phyloP scores from a whole-genome alignment of 2,113 vertebrate species.

The Otis tarda region DNA sequence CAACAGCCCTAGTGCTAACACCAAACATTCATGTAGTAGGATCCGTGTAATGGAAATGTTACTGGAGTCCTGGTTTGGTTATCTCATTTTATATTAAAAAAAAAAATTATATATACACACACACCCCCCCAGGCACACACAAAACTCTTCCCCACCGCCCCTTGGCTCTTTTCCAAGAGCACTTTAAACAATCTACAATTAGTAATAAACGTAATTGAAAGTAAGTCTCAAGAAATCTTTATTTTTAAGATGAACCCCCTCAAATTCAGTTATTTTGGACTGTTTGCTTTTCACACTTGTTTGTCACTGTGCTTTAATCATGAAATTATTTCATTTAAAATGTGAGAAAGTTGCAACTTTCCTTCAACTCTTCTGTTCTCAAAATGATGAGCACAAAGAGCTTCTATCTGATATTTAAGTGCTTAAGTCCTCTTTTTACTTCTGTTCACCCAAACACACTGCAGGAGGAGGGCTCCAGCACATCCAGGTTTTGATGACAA shows the following conservation, averaged over 20 bases:
- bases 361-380: background rate
- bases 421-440: background rate
- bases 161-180: conserved; percentile 38
- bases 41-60: background rate
- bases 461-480: background rate
- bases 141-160: background rate
- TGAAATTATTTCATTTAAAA: background rate
- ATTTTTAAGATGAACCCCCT: conserved; percentile 21
- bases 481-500: background rate
- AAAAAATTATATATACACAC: background rate
- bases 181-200: conserved; percentile 46
- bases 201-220: conserved; percentile 62
- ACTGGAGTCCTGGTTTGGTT: background rate
- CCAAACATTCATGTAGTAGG: background rate
- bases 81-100: background rate
- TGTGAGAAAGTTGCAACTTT: background rate
- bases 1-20: background rate
- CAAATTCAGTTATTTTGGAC: conserved; percentile 16
- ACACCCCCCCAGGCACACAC: background rate
- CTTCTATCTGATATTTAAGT: background rate
- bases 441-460: background rate
- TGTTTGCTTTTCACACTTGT: background rate
- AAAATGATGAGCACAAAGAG: background rate
- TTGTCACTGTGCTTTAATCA: background rate
- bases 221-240: conserved; percentile 45